Evolutionary conservation across 2,888 invertebrate species (phyloP).

Genomic region (Pterobdella sp.): DNA sequence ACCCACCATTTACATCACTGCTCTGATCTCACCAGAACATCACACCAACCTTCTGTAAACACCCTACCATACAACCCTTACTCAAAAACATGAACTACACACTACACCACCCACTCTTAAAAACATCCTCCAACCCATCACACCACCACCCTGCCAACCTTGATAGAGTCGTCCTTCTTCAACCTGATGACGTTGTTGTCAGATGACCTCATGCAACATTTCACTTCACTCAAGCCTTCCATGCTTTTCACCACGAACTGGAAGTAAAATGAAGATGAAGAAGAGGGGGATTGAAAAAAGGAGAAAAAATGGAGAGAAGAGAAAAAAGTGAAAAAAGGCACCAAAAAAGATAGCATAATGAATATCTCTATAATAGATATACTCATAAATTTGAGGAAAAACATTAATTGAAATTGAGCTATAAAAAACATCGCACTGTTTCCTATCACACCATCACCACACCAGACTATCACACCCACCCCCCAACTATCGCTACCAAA

Average conservation of each 20-base stretch:
- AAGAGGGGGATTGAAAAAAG: too few species aligned
- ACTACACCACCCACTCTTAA: not conserved
- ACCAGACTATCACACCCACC: too few species aligned
- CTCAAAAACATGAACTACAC: not conserved
- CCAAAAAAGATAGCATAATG: too few species aligned
- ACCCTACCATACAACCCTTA: not conserved
- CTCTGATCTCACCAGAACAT: not conserved
- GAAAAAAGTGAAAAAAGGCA: too few species aligned
- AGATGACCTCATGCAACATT: not conserved
- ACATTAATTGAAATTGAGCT: too few species aligned
- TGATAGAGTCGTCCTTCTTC: constrained; percentile 5
- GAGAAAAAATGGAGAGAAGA: too few species aligned
- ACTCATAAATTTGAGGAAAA: too few species aligned
- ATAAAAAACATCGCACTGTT: too few species aligned
- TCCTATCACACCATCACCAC: too few species aligned
- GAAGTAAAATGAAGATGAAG: too few species aligned
- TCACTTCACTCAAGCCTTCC: not conserved
- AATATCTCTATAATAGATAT: too few species aligned
- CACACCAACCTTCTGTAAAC: not conserved
- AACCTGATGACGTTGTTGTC: not conserved
- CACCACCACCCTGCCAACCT: constrained; percentile 8
- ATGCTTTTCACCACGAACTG: constrained; percentile 24
- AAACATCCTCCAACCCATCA: not conserved
- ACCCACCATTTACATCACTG: not conserved
- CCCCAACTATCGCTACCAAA: too few species aligned